Base-by-base conservation (phyloP, 2,888 invertebrate genomes). In the Timema podura region DNA sequence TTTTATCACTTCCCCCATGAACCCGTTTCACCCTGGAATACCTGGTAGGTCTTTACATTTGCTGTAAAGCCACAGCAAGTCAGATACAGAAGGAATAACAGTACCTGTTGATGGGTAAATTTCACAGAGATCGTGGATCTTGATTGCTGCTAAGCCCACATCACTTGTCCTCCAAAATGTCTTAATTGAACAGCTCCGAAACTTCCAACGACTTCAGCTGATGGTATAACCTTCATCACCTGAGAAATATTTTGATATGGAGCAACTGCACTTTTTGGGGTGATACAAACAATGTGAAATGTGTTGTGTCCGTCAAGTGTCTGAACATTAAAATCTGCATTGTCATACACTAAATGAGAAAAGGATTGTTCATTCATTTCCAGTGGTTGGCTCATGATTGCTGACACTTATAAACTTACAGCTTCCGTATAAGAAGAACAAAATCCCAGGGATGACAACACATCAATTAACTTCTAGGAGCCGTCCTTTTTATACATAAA, bases 111-210 rank as follows among this genome's bases (percentile, higher is more conserved):
- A 54, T 10, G 54, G 54, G 10, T 54, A 54, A 54, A 54, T 54
- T 54, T 54, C 54, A 54, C 11, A 16, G 11, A 54, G 7, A 54
- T 3, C 2, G n/a, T 13, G n/a, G 10, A 54, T 54, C 54, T 54
- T 9, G 54, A 54, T 54, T 54, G n/a, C 54, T 54, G 54, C 54
- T 54, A 6, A 54, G 54, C n/a, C 54, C 54, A 54, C n/a, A 54
- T 13, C 1, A 54, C 54, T 54, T 54, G 54, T 3, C 11, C 2
- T 54, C 7, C 7, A 11, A 6, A 13, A 54, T 54, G 2, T 5
- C 54, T 3, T 2, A 54, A 13, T 54, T 54, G 10, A 54, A 54
- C n/a, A 54, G 7, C 11, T 54, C 7, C 54, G n/a, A 5, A 54
- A 54, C 54, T 54, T 54, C 54, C 54, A 9, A 13, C n/a, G n/a